A percentile compares a stretch with the other conserved stretches of the same genome.
Conservation (phyloP, 2,113 vertebrate genomes). For the Bos taurus region ARS-UCD2.0 NC_037349.1:45742501-45743000, state of each 20-base stretch:
- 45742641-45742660: not conserved
- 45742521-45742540: not conserved
- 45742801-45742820: not conserved
- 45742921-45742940: not conserved
- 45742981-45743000: not conserved
- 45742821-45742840: not conserved
- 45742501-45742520: not conserved
- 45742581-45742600: not conserved
- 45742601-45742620: not conserved
- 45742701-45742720: not conserved
- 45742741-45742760: not conserved
- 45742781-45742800: not conserved
- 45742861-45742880: not conserved
- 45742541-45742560: not conserved
- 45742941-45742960: not conserved
- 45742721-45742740: not conserved
- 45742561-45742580: not conserved
- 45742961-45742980: not conserved
- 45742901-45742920: not conserved
- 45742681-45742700: not conserved
- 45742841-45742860: not conserved
- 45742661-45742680: not conserved
- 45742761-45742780: not conserved
- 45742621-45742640: not conserved
- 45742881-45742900: not conserved